These are phyloP conservation scores for Cnemophilus loriae DNA, from an alignment of 2,113 vertebrate species.

Conservation along the genomic window DNA sequence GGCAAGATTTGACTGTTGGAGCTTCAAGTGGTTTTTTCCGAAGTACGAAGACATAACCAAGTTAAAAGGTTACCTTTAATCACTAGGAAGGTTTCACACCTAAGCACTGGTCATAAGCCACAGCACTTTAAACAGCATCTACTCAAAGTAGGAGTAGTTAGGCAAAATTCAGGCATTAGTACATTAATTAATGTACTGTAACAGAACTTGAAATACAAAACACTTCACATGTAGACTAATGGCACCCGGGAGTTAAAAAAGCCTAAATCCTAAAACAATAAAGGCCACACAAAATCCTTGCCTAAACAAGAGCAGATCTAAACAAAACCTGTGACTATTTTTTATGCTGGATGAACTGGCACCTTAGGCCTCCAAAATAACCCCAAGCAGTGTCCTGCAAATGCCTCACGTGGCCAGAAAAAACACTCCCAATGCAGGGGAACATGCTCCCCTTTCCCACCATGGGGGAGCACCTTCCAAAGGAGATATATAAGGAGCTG, in stretches of 20 bases:
- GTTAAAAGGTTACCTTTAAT: slow-evolving; percentile 30
- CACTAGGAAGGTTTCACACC: background rate
- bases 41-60: slow-evolving; percentile 35
- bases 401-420: background rate
- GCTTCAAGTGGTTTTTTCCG: background rate
- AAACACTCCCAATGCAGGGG: background rate
- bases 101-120: background rate
- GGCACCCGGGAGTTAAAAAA: background rate
- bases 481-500: background rate
- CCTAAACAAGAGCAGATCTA: background rate
- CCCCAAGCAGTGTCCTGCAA: background rate
- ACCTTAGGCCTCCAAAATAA: background rate
- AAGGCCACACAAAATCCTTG: background rate
- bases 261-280: background rate
- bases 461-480: background rate
- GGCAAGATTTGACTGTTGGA: slow-evolving; percentile 15
- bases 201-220: background rate
- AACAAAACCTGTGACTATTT: background rate
- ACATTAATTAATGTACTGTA: background rate
- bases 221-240: background rate
- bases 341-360: background rate
- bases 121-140: background rate
- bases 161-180: background rate
- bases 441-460: background rate
- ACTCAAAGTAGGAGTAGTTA: background rate